These are phyloP conservation scores for Eurytemora carolleeae DNA, from an alignment of 1,140 invertebrate genomes.

Conservation along the genomic window DNA sequence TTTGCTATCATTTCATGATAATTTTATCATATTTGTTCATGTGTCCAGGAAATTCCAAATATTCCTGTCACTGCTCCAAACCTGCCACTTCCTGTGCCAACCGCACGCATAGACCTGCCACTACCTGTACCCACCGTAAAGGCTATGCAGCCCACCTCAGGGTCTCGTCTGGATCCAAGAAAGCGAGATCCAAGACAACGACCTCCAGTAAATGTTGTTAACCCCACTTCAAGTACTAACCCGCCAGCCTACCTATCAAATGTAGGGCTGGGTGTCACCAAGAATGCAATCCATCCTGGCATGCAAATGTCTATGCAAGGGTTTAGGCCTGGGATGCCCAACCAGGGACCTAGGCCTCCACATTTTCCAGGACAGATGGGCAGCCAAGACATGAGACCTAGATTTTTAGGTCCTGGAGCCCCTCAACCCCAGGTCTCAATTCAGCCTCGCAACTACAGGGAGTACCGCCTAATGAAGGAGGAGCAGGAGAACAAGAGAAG, in stretches of 20 bases:
- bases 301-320: neutral
- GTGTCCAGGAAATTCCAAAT: too few species aligned
- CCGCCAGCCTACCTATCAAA: too few species aligned
- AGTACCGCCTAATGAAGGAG: neutral
- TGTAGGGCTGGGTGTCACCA: too few species aligned
- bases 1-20: too few species aligned
- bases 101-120: neutral
- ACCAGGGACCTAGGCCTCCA: neutral
- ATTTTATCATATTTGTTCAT: too few species aligned
- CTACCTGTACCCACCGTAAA: too few species aligned
- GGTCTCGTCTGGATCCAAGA: too few species aligned
- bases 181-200: neutral
- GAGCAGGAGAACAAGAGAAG: neutral
- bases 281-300: neutral
- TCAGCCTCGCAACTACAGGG: neutral
- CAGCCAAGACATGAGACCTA: neutral
- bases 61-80: too few species aligned
- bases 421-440: neutral
- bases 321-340: neutral
- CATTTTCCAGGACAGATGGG: neutral
- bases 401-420: neutral
- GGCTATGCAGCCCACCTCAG: too few species aligned
- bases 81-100: neutral
- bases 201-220: neutral
- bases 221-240: neutral